Evolutionary conservation across 2,797 vertebrate species (phyloP), one percentile per base, ranked within the genome.

Genomic region (Amblyopsis hoosieri): DNA sequence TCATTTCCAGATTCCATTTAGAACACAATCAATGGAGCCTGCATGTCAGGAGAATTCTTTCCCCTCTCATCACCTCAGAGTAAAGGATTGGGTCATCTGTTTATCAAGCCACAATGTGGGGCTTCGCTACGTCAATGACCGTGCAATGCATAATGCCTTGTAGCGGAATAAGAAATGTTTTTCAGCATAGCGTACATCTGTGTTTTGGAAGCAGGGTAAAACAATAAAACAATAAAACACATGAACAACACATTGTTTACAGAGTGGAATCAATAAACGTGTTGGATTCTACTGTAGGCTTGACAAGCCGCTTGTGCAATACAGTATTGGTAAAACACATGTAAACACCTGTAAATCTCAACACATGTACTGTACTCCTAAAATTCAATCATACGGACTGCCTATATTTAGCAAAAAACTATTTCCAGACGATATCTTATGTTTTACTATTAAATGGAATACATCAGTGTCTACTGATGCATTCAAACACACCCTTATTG

Each of bases 1-100:
- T 80, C 14, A 82, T 78, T 87, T 80, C 72, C 64, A 80, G 62
- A 83, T 76, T 73, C 74, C 54, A 76, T 79, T 84, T 74, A 60
- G 33, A 50, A 67, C 51, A 66, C 75, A 70, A 67, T 73, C 76
- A 37, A 76, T 65, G 66, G 62, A 78, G 78, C 55, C 56, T 2
- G 74, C 70, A 73, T 76, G 71, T 79, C 70, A 81, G 79, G 80
- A 75, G 67, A 63, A 78, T 77, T 80, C 14, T 42, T 77, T 63
- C 75, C 71, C 63, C 64, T 75, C 74, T 79, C 79, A 69, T 76
- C 82, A 86, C 64, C 72, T 82, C 63, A 67, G 67, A 82, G 62
- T 45, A 62, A 59, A 66, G 71, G 62, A 75, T 79, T 52, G 68
- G 76, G 66, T 73, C 58, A 12, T 75, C 75, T 72, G 53, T 78